Conservation (phyloP, 2,797 vertebrate genomes). For the Mus spretus region DNA sequence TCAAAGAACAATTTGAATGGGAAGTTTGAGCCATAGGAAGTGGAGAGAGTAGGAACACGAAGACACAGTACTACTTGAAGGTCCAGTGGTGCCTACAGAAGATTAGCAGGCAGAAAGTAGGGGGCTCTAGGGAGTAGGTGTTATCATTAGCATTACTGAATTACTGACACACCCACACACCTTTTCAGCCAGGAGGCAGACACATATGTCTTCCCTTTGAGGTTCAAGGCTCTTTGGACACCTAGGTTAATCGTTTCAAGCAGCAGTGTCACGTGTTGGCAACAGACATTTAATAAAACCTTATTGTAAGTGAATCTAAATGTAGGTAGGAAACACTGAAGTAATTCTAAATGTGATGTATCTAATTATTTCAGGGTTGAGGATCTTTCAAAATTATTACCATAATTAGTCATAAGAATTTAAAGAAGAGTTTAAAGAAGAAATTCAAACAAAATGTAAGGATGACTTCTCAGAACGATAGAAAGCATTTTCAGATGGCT, state of each 20-base stretch:
- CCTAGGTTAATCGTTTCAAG: constrained; percentile 48
- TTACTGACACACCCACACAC: background rate
- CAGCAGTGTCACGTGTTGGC: background rate
- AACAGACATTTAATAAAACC: constrained; percentile 53
- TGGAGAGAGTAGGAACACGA: constrained; percentile 34
- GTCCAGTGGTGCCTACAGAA: background rate
- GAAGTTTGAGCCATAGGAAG: constrained; percentile 19
- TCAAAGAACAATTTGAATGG: constrained; percentile 31
- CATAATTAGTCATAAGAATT: constrained; percentile 55
- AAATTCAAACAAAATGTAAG: constrained; percentile 49
- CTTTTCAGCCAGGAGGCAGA: background rate
- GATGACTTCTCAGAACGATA: constrained; percentile 40
- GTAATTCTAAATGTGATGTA: constrained; percentile 31
- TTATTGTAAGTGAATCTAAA: constrained; percentile 50
- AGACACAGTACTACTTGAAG: background rate
- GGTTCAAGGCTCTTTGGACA: background rate
- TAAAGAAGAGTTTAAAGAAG: constrained; percentile 68
- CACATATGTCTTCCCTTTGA: background rate
- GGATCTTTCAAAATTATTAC: constrained; percentile 50
- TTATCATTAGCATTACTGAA: background rate
- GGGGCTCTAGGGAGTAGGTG: background rate
- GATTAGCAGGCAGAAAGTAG: background rate
- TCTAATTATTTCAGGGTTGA: constrained; percentile 55
- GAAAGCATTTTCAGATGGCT: constrained; percentile 35
- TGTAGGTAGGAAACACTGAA: constrained; percentile 39